Evolutionary conservation across 2,888 invertebrate genomes (phyloP), one percentile per base, ranked within the genome.

Genomic region (Oxystoma pomonae): DNA sequence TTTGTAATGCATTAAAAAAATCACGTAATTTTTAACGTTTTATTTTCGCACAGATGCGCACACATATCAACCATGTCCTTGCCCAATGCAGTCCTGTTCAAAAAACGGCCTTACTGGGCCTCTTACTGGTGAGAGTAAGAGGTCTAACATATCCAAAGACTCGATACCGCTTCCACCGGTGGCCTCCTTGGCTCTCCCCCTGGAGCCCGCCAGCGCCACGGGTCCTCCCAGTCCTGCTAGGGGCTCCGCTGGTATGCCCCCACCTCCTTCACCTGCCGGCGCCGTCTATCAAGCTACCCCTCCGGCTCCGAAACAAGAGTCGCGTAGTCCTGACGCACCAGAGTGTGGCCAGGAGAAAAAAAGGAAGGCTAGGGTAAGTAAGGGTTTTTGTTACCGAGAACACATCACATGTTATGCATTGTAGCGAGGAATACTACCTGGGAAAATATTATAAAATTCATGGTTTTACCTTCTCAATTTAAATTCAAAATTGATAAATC

Each of bases 81-180:
- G 93, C 86, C 92, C 93, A 84, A 88, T 92, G 86, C 92, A 92
- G 85, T 89, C 92, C 87, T 94, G 92, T 94, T 92, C 94, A 94
- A 94, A 94, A 94, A 94, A 94, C 94, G 94, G 90, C 90, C 92
- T 88, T 92, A 92, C 93, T 94, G 94, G 94, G 89, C 93, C 93
- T 91, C 93, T 91, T 93, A 92, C 92, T 93, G 93, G 93, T 92
- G 92, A 91, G 89, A 89, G 90, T 90, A 92, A 92, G 87, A 83
- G 81, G 81, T 80, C 81, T 75, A 77, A 77, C 72, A 77, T 79
- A 67, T 76, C 78, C 69, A 80, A 80, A 75, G 79, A 80, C 68
- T 77, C 78, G 55, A 74, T 79, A 71, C 78, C 80, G 22, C 76
- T 81, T 60, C 80, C 81, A 58, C 81, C 83, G 35, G 82, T 83